Percentiles rank a stretch among this genome's conserved stretches.
Conservation (phyloP, 2,888 invertebrate species). For the Cryptus viduatorius region DNA sequence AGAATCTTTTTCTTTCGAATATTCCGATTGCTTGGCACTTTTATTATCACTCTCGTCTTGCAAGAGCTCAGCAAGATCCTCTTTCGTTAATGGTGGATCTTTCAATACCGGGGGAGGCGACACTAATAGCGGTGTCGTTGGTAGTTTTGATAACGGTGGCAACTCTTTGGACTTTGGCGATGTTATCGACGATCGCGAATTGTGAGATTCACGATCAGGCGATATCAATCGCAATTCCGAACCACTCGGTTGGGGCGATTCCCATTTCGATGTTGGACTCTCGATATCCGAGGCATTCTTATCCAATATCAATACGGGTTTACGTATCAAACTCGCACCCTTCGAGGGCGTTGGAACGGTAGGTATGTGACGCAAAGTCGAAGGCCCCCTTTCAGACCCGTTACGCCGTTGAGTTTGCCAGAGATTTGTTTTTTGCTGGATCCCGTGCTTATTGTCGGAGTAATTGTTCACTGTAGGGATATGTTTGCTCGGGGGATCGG, state of each 20-base stretch:
- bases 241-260: slow-evolving; percentile 68
- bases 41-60: slow-evolving; percentile 83
- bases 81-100: slow-evolving; percentile 81
- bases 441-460: slow-evolving; percentile 14
- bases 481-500: slow-evolving; percentile 37
- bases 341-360: slow-evolving; percentile 77
- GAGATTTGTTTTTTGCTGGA: slow-evolving; percentile 26
- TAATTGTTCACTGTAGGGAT: slow-evolving; percentile 52
- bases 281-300: slow-evolving; percentile 71
- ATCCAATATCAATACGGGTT: slow-evolving; percentile 74
- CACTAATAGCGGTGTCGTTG: slow-evolving; percentile 74
- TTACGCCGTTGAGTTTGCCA: slow-evolving; percentile 61
- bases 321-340: slow-evolving; percentile 73
- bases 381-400: not conserved
- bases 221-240: slow-evolving; percentile 73
- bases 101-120: slow-evolving; percentile 78
- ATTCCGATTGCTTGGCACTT: slow-evolving; percentile 65
- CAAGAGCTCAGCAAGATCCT: slow-evolving; percentile 81
- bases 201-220: slow-evolving; percentile 74
- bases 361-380: slow-evolving; percentile 73
- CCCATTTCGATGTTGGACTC: slow-evolving; percentile 54
- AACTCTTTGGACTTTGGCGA: slow-evolving; percentile 72
- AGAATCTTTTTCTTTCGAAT: slow-evolving; percentile 5
- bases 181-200: slow-evolving; percentile 63
- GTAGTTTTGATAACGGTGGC: slow-evolving; percentile 60